These are phyloP conservation scores for Spea hammondii DNA, from an alignment of 2,797 vertebrate genomes.

Conservation along the genomic window DNA sequence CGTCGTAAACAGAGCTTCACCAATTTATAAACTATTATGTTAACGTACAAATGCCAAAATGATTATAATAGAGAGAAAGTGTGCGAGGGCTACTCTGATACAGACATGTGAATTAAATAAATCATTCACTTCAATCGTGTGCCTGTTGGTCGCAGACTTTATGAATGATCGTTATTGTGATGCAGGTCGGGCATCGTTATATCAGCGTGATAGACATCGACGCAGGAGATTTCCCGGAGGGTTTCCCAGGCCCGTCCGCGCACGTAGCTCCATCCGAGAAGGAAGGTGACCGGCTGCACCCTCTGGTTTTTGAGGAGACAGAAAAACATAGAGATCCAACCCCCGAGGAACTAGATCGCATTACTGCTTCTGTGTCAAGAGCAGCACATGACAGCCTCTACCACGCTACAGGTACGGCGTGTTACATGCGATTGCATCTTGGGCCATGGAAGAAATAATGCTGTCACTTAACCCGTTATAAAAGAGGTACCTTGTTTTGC, in stretches of 20 bases:
- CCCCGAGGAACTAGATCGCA: constrained; percentile 67
- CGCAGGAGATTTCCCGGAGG: constrained; percentile 60
- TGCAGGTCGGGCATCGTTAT: constrained; percentile 66
- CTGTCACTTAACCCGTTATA: too few species aligned
- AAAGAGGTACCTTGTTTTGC: too few species aligned
- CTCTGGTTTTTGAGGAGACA: background rate
- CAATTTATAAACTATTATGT: too few species aligned
- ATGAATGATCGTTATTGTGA: constrained; percentile 1
- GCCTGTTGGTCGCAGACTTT: background rate
- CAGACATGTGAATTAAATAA: too few species aligned
- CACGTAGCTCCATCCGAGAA: constrained; percentile 40
- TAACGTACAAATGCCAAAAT: too few species aligned
- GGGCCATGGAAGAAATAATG: too few species aligned
- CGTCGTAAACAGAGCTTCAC: too few species aligned
- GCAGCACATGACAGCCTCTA: constrained; percentile 30
- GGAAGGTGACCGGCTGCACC: constrained; percentile 1
- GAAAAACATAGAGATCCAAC: constrained; percentile 58
- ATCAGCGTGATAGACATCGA: constrained; percentile 80
- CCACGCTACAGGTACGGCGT: constrained; percentile 56
- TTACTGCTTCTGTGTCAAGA: constrained; percentile 66
- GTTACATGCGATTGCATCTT: background rate
- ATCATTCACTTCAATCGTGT: too few species aligned
- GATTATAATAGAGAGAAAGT: too few species aligned
- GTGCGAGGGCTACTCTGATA: background rate
- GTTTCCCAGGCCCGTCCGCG: constrained; percentile 56